phyloP scores from a whole-genome alignment of 2,113 vertebrate genomes.

The Carollia perspicillata region DNA sequence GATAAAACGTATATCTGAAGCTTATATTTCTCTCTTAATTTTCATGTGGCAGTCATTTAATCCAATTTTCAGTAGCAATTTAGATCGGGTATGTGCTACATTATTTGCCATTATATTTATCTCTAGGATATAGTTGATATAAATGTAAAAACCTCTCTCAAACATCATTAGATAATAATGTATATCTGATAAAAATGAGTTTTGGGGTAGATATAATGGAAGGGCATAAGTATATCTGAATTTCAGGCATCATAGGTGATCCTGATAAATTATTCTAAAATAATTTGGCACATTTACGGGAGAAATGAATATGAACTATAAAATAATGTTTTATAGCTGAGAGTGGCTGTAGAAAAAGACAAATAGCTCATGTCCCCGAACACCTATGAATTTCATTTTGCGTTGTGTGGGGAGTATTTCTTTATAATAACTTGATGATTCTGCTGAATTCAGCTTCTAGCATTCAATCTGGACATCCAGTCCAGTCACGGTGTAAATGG shows the following conservation, averaged over 20 bases:
- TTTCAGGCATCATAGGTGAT: neutral
- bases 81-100: conserved; percentile 55
- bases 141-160: conserved; percentile 42
- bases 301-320: conserved; percentile 56
- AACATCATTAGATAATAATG: conserved; percentile 33
- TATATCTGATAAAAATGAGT: conserved; percentile 27
- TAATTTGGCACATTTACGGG: conserved; percentile 59
- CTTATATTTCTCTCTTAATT: conserved; percentile 67
- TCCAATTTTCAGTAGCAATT: conserved; percentile 73
- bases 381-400: conserved; percentile 59
- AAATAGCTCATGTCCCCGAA: conserved; percentile 54
- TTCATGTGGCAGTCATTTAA: conserved; percentile 57
- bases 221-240: neutral
- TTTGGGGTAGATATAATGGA: conserved; percentile 35
- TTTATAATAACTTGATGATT: conserved; percentile 58
- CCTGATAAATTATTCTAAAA: conserved; percentile 63
- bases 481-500: conserved; percentile 38
- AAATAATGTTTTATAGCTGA: conserved; percentile 55
- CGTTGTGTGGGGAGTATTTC: conserved; percentile 30
- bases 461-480: conserved; percentile 44
- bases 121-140: neutral
- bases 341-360: conserved; percentile 65
- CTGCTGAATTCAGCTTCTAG: conserved; percentile 71
- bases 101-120: conserved; percentile 39
- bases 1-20: conserved; percentile 32